A percentile compares a stretch with the other conserved stretches of the same genome.
These are phyloP conservation scores for Homalodisca vitripennis DNA, from an alignment of 1,140 invertebrate genomes.

Conservation along the genomic window DNA sequence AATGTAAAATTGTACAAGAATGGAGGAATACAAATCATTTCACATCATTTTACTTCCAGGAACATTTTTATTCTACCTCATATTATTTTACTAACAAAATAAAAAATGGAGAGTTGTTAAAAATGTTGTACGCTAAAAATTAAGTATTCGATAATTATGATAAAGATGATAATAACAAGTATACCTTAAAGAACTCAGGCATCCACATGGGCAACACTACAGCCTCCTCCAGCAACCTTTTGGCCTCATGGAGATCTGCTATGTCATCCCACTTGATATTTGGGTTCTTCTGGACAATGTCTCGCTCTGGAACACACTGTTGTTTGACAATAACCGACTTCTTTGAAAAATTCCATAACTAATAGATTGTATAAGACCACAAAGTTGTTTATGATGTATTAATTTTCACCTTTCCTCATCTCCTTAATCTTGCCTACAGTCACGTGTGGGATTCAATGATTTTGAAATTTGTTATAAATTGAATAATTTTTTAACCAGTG, in stretches of 20 bases:
- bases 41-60: no score
- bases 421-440: no score
- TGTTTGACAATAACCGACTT: background rate
- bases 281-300: conserved; percentile 97
- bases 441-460: background rate
- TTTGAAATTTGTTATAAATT: background rate
- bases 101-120: no score
- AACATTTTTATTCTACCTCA: no score
- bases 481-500: background rate
- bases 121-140: no score
- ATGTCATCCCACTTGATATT: conserved; percentile 98
- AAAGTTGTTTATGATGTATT: no score
- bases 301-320: conserved; percentile 69
- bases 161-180: background rate
- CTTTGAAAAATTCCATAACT: background rate
- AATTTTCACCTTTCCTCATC: no score
- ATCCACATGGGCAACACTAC: conserved; percentile 97
- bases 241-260: conserved; percentile 93
- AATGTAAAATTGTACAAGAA: no score
- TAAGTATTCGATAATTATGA: no score
- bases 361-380: background rate
- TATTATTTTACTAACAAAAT: no score
- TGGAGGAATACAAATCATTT: no score
- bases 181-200: conserved; percentile 96
- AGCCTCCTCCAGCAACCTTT: conserved; percentile 93